Base-by-base conservation (phyloP, 2,888 invertebrate species). In the Eubasilissa splendida region DNA sequence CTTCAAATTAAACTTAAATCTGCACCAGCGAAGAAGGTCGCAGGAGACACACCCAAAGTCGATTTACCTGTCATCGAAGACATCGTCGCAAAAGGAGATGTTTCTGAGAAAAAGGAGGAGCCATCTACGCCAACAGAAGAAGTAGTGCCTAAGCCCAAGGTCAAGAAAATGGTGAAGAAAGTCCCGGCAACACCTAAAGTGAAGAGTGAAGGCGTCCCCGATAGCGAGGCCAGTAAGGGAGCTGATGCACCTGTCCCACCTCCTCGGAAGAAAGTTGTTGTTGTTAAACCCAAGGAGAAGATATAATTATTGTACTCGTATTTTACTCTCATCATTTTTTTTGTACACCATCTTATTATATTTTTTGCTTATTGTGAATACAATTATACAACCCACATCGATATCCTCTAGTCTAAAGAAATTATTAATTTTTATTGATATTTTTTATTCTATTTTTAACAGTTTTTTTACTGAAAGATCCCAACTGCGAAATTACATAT, bases 271-370 rank as follows among this genome's bases (percentile, higher is more conserved):
- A 91, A 91, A 79, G 90, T 90, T 87, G 90, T 90, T 87, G 91
- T 90, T 87, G 91, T 91, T 87, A 91, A 91, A 85, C 91, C 90
- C 86, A 90, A 91, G 88, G 89, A 91, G 85, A 88, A 89, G 86
- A 76, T 73, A 33, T 76, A 68, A 63, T 33, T 12, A 75, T 31
- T 66, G 68, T 77, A 73, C 59, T 59, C 42, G 42, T 59, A 60
- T 54, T 65, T 76, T 42, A 31, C 33, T 74, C 33, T 65, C 22
- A 73, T 42, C n/a, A 56, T 56, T 73, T 73, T 12, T 70, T 63
- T 70, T 53, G 53, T 70, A 22, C 53, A 53, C 52, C 22, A 52
- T 70, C 68, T 53, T 70, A 66, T 63, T 65, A 65, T 50, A 52
- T 42, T 42, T 4, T 7, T 42, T 2, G 42, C 7, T 42, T 7